Evolutionary conservation across 2,888 invertebrate genomes (phyloP).

Genomic region (Phengaris arion): DNA sequence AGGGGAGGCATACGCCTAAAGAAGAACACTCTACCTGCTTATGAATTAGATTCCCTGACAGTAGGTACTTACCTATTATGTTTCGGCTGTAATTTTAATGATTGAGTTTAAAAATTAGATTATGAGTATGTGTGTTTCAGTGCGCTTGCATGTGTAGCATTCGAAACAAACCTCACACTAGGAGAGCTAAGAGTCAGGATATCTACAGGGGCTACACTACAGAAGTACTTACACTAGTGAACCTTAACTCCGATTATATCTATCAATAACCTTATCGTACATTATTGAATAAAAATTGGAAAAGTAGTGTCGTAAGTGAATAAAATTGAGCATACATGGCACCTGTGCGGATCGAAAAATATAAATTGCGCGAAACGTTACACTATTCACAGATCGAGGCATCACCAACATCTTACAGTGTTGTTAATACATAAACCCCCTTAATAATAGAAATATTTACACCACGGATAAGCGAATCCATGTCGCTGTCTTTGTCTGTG

Average conservation of each 20-base stretch:
- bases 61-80: too few species aligned
- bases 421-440: background rate
- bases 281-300: constrained; percentile 48
- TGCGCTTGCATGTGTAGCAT: background rate
- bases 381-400: background rate
- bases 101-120: too few species aligned
- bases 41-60: too few species aligned
- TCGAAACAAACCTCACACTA: background rate
- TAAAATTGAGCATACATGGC: constrained; percentile 73
- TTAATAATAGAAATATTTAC: too few species aligned
- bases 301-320: constrained; percentile 40
- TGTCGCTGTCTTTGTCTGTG: too few species aligned
- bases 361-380: constrained; percentile 3
- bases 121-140: too few species aligned
- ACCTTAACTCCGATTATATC: constrained; percentile 6
- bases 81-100: too few species aligned
- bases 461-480: too few species aligned
- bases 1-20: too few species aligned
- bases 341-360: constrained; percentile 49
- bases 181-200: background rate
- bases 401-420: constrained; percentile 5
- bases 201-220: constrained; percentile 15
- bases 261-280: constrained; percentile 25
- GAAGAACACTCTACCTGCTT: too few species aligned
- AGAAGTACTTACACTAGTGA: constrained; percentile 1